These are phyloP conservation scores for Gallinago stenura DNA, from an alignment of 2,797 vertebrate genomes.

Conservation along the genomic window DNA sequence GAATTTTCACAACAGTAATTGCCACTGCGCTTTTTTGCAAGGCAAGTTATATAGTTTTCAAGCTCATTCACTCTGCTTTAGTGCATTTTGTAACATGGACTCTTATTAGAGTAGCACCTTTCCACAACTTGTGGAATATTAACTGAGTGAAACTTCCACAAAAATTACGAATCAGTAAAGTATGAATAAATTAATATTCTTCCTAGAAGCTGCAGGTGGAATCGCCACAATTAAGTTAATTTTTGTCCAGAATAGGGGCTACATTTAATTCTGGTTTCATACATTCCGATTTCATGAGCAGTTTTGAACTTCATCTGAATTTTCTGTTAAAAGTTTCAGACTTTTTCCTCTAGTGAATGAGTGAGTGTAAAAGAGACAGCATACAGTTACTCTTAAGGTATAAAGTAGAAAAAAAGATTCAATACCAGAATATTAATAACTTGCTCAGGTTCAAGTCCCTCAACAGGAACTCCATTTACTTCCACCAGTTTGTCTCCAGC, in stretches of 20 bases:
- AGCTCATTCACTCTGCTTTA: background rate
- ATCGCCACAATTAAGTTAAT: background rate
- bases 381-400: background rate
- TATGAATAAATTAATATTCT: background rate
- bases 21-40: background rate
- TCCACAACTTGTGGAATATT: background rate
- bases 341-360: background rate
- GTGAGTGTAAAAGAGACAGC: background rate
- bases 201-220: background rate
- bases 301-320: background rate
- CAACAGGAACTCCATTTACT: slow-evolving; percentile 92
- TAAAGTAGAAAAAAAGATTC: background rate
- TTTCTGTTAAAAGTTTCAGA: background rate
- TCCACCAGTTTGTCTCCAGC: slow-evolving; percentile 94
- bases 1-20: background rate
- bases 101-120: background rate
- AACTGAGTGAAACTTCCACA: background rate
- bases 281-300: background rate
- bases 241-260: background rate
- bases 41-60: background rate
- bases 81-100: background rate
- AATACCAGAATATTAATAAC: slow-evolving; percentile 94
- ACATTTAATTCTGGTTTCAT: background rate
- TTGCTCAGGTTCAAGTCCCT: slow-evolving; percentile 94
- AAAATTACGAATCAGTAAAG: background rate